Base-by-base conservation (phyloP, 2,888 invertebrate species). In the Cephus sareptanus region DNA sequence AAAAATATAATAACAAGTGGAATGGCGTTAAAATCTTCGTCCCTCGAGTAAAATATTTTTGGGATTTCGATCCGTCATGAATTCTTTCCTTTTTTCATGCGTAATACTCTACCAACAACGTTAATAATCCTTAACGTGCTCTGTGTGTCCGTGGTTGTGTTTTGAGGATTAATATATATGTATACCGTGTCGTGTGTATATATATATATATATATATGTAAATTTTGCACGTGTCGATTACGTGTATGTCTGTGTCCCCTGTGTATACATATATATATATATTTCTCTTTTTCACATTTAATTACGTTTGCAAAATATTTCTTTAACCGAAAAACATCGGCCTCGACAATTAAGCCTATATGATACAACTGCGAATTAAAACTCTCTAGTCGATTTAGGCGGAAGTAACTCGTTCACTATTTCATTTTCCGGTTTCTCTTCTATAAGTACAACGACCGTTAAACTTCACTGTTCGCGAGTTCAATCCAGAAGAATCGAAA, bases 371-470 rank as follows among this genome's bases (percentile, higher is more conserved):
- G 84, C 85, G 81, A 85, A 84, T 87, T 83, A 86, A 56, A 9
- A 23, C 86, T 85, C 77, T 83, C 80, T 80, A 79, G 81, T 85
- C 82, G 83, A 85, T 86, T 79, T 87, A 87, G 89, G 87, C 87
- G 88, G 86, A 87, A 86, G 79, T 85, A 77, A 79, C 71, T 80
- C 68, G 79, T 81, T 83, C 79, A 79, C 15, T 56, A 56, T 81
- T 82, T 81, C 77, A 79, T 81, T 76, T 78, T 84, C 80, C 75
- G 81, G 56, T 75, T 70, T 69, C 71, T 77, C 40, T 40, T 33
- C 33, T 75, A 34, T 90, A 90, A 90, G 90, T 90, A 90, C 90
- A 87, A 86, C 85, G 88, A 89, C 87, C 87, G 83, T 84, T 75
- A 56, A 23, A 56, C 23, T 23, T 56, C 56, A 23, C 40, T 23